phyloP scores from a whole-genome alignment of 2,797 vertebrate genomes.

The Gymnothorax reevesii region DNA sequence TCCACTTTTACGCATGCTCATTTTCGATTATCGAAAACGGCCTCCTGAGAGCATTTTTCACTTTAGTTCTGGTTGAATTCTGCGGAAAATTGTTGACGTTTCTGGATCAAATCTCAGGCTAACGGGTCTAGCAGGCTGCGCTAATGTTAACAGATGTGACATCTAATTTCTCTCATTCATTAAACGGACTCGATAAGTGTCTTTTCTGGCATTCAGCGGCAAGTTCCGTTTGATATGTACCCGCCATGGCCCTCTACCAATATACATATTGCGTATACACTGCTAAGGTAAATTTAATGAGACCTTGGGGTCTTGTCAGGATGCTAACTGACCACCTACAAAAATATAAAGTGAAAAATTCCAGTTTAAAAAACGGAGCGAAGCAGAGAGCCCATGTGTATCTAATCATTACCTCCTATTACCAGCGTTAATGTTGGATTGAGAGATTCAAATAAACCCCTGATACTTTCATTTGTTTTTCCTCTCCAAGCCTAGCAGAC shows the following conservation, averaged over 20 bases:
- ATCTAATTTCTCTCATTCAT: background rate
- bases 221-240: background rate
- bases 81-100: background rate
- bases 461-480: conserved; percentile 66
- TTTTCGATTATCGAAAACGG: background rate
- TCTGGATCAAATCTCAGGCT: background rate
- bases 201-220: background rate
- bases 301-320: conserved; percentile 1
- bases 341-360: conserved; percentile 48
- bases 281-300: conserved; percentile 1
- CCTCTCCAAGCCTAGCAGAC: conserved; percentile 55
- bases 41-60: background rate
- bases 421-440: conserved; percentile 60
- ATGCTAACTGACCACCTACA: conserved; percentile 37
- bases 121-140: background rate
- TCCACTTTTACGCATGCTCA: background rate
- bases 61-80: background rate
- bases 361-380: conserved; percentile 48
- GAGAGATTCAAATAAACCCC: conserved; percentile 62
- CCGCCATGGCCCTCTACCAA: background rate
- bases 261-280: background rate
- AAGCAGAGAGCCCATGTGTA: conserved; percentile 51
- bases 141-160: background rate
- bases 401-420: conserved; percentile 60
- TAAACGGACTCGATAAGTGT: background rate